Evolutionary conservation across 2,113 vertebrate species (phyloP).

Genomic region (Apeltes quadracus): DNA sequence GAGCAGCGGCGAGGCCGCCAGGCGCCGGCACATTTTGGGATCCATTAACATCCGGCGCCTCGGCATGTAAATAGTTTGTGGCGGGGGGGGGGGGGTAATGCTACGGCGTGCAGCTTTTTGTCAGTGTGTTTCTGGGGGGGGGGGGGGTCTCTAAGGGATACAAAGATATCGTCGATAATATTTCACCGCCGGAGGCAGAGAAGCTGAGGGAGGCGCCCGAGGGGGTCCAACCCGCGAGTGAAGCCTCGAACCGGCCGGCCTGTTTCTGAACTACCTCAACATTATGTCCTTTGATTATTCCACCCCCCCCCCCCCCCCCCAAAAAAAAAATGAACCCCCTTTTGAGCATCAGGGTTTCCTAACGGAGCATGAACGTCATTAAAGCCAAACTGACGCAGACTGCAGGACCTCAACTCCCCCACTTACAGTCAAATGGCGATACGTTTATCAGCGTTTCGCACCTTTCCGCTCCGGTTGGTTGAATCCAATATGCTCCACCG

Average conservation of each 20-base stretch:
- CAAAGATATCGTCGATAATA: slow-evolving; percentile 47
- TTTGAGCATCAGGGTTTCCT: slow-evolving; percentile 25
- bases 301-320: no score
- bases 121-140: slow-evolving; percentile 44
- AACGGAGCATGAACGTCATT: slow-evolving; percentile 6
- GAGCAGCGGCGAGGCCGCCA: slow-evolving; percentile 30
- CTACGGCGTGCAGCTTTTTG: slow-evolving; percentile 57
- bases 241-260: slow-evolving; percentile 37
- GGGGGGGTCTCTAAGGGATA: slow-evolving; percentile 31
- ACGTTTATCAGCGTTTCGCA: slow-evolving; percentile 28
- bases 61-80: slow-evolving; percentile 19
- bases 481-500: slow-evolving; percentile 37
- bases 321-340: neutral
- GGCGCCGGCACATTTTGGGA: slow-evolving; percentile 41
- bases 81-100: slow-evolving; percentile 34
- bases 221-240: slow-evolving; percentile 37
- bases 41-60: slow-evolving; percentile 46
- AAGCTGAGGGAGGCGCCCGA: slow-evolving; percentile 27
- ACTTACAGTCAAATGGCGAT: slow-evolving; percentile 18
- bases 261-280: slow-evolving; percentile 22
- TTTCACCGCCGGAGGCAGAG: slow-evolving; percentile 54
- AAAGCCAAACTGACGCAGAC: slow-evolving; percentile 25
- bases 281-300: slow-evolving; percentile 36
- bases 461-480: slow-evolving; percentile 38
- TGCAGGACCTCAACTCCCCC: slow-evolving; percentile 17